Base-by-base conservation (phyloP, 2,888 invertebrate genomes). In the Eudemis profundana region DNA sequence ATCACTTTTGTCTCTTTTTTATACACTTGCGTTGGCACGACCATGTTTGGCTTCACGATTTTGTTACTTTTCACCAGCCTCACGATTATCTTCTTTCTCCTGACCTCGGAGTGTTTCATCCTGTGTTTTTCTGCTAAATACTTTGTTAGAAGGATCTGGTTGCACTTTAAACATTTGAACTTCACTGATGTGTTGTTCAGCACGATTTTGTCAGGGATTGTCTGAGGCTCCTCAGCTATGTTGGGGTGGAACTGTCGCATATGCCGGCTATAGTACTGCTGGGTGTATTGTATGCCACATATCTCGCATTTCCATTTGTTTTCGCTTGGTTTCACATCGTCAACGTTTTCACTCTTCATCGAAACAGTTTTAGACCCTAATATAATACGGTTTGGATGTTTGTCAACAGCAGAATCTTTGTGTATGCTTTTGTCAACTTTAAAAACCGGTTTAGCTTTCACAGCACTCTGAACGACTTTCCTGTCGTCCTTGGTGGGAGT, bases 151-250 rank as follows among this genome's bases (percentile, higher is more conserved):
- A 71, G 51, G 1, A 70, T 15, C 17, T 62, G 47, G n/a, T 50
- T 50, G 50, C 74, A 74, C 14, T 65, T 3, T n/a, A n/a, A 19
- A 53, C 74, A 74, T 51, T 70, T 69, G 42, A n/a, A 44, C n/a
- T 23, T 51, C 33, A 53, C 59, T 29, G 23, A 61, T 8, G 46
- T 19, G 10, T 46, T 29, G 0, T 12, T 29, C 8, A 56, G 17
- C 1, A 44, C 19, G 17, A 44, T 56, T n/a, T 29, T 56, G 2
- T 29, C 17, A 1, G 56, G 42, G n/a, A 15, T 27, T 8, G 14
- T 54, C 5, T 40, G 8, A 10, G 33, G 17, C 23, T 36, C 59
- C 10, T 44, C 15, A 8, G 15, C 4, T 0, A 36, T 19, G 4
- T 64, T 49, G 1, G 49, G n/a, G 5, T 64, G 63, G 1, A 64